These are phyloP conservation scores for Cryptosula pallasiana DNA, from an alignment of 2,888 invertebrate genomes.

Conservation along the genomic window DNA sequence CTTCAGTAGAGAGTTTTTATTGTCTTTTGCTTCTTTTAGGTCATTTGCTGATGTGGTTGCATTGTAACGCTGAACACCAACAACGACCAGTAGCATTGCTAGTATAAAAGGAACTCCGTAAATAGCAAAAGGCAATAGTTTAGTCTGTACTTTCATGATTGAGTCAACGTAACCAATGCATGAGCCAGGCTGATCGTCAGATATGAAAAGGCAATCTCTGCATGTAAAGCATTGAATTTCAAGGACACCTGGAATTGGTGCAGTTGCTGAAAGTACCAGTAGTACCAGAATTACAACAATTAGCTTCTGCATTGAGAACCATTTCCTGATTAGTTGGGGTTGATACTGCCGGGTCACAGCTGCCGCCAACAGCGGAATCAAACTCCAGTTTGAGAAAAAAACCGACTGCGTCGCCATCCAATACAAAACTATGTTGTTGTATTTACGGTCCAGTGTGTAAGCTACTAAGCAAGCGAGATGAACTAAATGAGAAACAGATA, in stretches of 20 bases:
- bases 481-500: background rate
- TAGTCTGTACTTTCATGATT: background rate
- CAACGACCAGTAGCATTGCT: background rate
- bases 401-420: background rate
- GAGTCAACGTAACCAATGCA: background rate
- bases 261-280: background rate
- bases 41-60: background rate
- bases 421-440: background rate
- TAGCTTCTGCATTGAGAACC: background rate
- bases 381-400: background rate
- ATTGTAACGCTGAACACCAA: background rate
- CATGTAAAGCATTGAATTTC: background rate
- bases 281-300: background rate
- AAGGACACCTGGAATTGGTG: background rate
- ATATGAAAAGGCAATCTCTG: no score
- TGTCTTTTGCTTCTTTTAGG: background rate
- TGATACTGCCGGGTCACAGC: background rate
- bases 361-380: background rate
- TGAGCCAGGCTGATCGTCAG: no score
- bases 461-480: background rate
- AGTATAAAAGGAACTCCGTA: background rate
- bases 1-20: background rate
- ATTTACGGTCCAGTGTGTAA: background rate
- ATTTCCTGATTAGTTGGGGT: background rate
- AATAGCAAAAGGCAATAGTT: background rate